Conservation (phyloP, 2,888 invertebrate genomes). For the Miltochrista miniata region DNA sequence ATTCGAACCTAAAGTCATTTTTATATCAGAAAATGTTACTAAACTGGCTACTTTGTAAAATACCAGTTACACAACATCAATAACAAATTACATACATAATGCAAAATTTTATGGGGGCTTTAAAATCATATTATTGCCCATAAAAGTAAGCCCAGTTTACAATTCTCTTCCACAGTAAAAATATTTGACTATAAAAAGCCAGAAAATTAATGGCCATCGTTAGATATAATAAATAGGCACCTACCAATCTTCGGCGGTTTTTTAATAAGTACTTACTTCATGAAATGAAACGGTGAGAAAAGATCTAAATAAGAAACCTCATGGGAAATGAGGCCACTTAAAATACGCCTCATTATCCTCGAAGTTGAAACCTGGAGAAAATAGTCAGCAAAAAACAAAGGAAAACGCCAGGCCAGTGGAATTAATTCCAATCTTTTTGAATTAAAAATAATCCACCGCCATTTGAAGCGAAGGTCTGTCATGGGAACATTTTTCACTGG, state of each 20-base stretch:
- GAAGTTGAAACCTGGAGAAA: conserved; percentile 53
- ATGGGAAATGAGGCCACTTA: conserved; percentile 64
- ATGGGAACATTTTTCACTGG: conserved; percentile 15
- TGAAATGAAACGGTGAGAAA: conserved; percentile 45
- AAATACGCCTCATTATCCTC: conserved; percentile 67
- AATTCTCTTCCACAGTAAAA: neutral
- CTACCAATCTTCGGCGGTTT: conserved; percentile 29
- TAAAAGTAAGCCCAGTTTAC: neutral
- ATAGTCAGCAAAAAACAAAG: conserved; percentile 64
- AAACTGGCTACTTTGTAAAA: too few relatives aligned
- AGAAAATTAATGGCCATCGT: conserved; percentile 17
- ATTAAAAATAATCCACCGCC: conserved; percentile 25
- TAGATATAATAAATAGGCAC: conserved; percentile 22
- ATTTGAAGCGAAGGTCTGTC: conserved; percentile 18
- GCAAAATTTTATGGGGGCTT: too few relatives aligned
- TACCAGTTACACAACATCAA: too few relatives aligned
- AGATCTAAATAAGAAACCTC: conserved; percentile 66
- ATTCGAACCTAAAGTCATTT: too few relatives aligned
- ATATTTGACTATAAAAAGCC: conserved; percentile 8
- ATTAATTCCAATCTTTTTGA: conserved; percentile 44
- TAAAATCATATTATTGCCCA: neutral
- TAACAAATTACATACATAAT: too few relatives aligned
- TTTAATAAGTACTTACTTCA: conserved; percentile 26
- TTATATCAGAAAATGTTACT: too few relatives aligned
- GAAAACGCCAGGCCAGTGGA: conserved; percentile 43